Evolutionary conservation across 2,888 invertebrate species (phyloP), one percentile per base, ranked within the genome.

Genomic region (Drosophila percnosoma): DNA sequence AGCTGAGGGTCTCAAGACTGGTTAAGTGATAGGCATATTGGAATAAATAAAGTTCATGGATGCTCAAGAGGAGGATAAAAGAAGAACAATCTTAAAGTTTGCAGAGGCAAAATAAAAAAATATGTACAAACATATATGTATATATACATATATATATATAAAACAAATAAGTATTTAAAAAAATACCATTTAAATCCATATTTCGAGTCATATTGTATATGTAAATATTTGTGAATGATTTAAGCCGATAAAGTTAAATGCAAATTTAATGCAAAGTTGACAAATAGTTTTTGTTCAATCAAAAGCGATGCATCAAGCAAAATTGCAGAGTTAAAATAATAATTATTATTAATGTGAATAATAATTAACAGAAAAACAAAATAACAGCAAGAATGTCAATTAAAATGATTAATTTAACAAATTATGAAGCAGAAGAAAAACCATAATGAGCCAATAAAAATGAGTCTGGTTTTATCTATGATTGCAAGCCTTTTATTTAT

Each of bases 281-380:
- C 15, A 45, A 24, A 8, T 4, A 1, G 18, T 21, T 42, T 57
- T 57, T 29, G 5, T 61, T 60, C 55, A 72, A 69, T 64, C 42
- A 60, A 72, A 67, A 24, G 0, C 42, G 8, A 61, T 51, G 31
- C 51, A 52, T 55, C 38, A 42, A 40, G 13, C 42, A 38, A 33
- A 29, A 24, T 1, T 13, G 11, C 18, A 52, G n/a, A 24, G 53
- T 45, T 24, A n/a, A 52, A 53, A 18, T 42, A 18, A 36, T 24
- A 61, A 33, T 31, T 54, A 55, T 65, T 64, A 58, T 51, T 49
- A 27, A 40, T 58, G 40, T 34, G n/a, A 62, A 51, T 31, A 38
- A 53, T 33, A 53, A 61, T 8, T 21, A 63, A 53, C 53, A 61
- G 42, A 60, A 65, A 59, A 61, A 45, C 18, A 51, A 69, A 63